A percentile compares a stretch with the other conserved stretches of the same genome.
phyloP scores from a whole-genome alignment of 2,113 vertebrate genomes.

The Nothobranchius kuhntae region DNA sequence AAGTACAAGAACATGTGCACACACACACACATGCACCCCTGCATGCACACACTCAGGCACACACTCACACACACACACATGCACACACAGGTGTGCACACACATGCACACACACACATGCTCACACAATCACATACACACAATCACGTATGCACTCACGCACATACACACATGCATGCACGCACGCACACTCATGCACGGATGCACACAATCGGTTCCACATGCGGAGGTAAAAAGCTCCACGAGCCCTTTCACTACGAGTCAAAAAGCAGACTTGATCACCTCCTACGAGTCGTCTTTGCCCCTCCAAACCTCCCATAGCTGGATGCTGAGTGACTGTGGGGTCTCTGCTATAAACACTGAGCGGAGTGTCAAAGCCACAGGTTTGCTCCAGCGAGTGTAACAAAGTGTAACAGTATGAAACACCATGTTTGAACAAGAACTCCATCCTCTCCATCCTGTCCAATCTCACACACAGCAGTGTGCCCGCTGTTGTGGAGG shows the following conservation, averaged over 20 bases:
- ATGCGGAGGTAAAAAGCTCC: constrained; percentile 36
- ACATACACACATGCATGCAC: constrained; percentile 4
- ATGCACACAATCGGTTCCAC: constrained; percentile 33
- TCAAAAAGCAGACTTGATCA: constrained; percentile 49
- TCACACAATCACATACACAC: no score
- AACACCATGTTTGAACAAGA: constrained; percentile 55
- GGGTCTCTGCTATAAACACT: constrained; percentile 32
- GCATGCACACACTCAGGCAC: no score
- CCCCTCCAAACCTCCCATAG: constrained; percentile 45
- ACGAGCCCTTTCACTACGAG: constrained; percentile 37
- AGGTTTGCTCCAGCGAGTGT: constrained; percentile 41
- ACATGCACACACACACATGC: no score
- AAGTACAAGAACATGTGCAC: no score
- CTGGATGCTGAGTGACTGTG: constrained; percentile 42
- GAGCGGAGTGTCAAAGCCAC: constrained; percentile 49
- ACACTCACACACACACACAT: no score
- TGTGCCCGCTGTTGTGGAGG: constrained; percentile 44
- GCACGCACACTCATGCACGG: constrained; percentile 6
- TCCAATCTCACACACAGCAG: constrained; percentile 70
- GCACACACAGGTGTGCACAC: no score
- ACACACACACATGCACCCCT: no score
- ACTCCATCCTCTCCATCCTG: constrained; percentile 52
- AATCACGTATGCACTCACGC: no score
- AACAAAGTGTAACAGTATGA: constrained; percentile 51
- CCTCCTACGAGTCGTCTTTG: constrained; percentile 39